Percentiles rank a stretch among this genome's conserved stretches.
Evolutionary conservation across 2,113 vertebrate genomes (phyloP).

Genomic region (Benitochromis conjunctus): DNA sequence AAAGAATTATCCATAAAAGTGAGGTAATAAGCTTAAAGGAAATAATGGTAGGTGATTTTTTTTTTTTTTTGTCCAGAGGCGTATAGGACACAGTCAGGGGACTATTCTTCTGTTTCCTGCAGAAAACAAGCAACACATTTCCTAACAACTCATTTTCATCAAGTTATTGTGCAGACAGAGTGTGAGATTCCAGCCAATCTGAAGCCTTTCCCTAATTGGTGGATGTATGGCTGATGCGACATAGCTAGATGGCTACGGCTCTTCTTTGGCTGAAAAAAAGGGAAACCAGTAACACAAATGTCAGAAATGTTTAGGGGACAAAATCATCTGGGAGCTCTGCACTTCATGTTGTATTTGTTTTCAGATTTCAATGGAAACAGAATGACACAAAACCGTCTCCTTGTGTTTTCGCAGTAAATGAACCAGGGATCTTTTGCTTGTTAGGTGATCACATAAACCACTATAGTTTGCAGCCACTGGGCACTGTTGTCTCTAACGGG

Average conservation of each 20-base stretch:
- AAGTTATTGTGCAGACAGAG: background rate
- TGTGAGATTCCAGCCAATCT: background rate
- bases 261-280: background rate
- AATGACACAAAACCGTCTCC: background rate
- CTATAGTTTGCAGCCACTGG: background rate
- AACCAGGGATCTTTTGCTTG: background rate
- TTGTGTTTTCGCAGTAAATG: background rate
- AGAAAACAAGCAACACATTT: background rate
- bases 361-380: background rate
- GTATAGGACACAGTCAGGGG: conserved; percentile 21
- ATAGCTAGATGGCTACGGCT: background rate
- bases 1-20: background rate
- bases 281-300: background rate
- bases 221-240: background rate
- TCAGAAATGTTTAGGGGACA: background rate
- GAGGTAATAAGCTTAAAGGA: background rate
- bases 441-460: background rate
- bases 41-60: background rate
- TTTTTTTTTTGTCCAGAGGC: background rate
- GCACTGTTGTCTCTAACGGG: background rate
- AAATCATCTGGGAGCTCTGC: background rate
- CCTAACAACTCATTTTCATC: background rate
- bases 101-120: background rate
- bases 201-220: background rate
- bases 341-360: background rate